Evolutionary conservation across 2,113 vertebrate species (phyloP).

Genomic region (Rhinolophus ferrumequinum): DNA sequence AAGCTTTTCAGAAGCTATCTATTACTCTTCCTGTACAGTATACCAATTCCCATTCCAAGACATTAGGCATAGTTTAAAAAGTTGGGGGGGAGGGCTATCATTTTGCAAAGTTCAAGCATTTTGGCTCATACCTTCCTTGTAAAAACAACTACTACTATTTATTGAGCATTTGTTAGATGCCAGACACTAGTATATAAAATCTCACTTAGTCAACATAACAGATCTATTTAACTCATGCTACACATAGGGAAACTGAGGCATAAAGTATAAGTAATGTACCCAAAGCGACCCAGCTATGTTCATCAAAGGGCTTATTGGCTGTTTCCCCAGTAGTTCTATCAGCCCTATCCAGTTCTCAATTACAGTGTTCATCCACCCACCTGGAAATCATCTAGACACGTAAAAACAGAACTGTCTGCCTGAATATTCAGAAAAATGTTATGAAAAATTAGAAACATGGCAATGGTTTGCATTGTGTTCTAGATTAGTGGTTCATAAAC

Average conservation of each 20-base stretch:
- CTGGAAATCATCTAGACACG: not conserved
- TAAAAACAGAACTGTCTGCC: not conserved
- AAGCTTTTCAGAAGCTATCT: not conserved
- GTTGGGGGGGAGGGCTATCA: not conserved
- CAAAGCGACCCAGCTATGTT: not conserved
- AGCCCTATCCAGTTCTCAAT: not conserved
- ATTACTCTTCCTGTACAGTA: conserved; percentile 39
- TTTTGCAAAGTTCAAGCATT: not conserved
- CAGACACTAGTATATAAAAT: not conserved
- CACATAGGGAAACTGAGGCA: not conserved
- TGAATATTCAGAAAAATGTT: not conserved
- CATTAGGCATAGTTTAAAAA: not conserved
- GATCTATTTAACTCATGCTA: not conserved
- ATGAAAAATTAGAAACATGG: not conserved
- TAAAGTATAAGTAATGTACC: not conserved
- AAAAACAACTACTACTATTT: not conserved
- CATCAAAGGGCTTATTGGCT: not conserved
- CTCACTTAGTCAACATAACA: not conserved
- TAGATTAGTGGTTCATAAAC: not conserved
- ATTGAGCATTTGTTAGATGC: not conserved
- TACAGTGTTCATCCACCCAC: not conserved
- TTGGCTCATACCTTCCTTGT: not conserved
- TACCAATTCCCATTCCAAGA: not conserved
- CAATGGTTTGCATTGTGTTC: not conserved
- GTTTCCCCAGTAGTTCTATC: not conserved